A percentile compares a stretch with the other conserved stretches of the same genome.
phyloP scores from a whole-genome alignment of 2,113 vertebrate genomes.

The Haliaeetus leucogaster region DNA sequence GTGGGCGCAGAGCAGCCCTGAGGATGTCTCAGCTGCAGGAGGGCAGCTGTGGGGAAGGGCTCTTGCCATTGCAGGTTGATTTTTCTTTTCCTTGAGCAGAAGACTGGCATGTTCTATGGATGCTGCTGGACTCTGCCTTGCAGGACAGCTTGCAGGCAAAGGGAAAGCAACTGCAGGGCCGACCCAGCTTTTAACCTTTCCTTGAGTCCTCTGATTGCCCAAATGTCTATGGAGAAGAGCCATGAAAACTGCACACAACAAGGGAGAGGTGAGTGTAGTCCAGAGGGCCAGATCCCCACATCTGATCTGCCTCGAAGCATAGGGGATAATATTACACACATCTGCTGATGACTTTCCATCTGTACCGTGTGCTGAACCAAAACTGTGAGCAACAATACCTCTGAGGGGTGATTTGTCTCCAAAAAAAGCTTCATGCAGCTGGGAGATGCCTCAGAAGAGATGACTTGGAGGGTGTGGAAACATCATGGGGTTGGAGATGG shows the following conservation, averaged over 20 bases:
- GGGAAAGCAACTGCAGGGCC: neutral
- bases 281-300: neutral
- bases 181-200: slow-evolving; percentile 30
- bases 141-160: slow-evolving; percentile 15
- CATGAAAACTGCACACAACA: neutral
- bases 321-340: neutral
- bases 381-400: neutral
- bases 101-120: neutral
- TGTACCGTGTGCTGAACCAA: neutral
- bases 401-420: neutral
- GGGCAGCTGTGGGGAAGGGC: neutral
- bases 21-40: neutral
- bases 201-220: neutral
- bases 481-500: neutral
- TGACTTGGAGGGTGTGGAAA: neutral
- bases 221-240: slow-evolving; percentile 19
- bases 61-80: neutral
- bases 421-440: neutral
- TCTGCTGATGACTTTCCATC: neutral
- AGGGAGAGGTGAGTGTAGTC: neutral
- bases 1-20: neutral
- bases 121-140: neutral
- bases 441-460: neutral
- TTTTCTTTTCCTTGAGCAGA: neutral
- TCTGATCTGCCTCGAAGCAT: neutral